Percentiles rank a stretch among this genome's conserved stretches.
phyloP scores from a whole-genome alignment of 2,888 invertebrate species.

The Rhopalosiphum nymphaeae region DNA sequence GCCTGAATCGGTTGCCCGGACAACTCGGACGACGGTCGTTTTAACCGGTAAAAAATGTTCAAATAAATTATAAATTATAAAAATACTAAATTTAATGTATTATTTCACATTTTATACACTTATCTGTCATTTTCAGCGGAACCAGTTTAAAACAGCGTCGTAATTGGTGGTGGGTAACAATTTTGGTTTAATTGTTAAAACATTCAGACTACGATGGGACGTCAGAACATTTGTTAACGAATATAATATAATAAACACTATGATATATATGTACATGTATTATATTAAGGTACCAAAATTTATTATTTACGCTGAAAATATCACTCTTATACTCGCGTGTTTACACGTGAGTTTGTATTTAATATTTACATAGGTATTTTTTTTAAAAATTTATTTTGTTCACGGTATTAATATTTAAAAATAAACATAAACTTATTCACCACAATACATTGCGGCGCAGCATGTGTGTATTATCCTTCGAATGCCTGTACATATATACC shows the following conservation, averaged over 20 bases:
- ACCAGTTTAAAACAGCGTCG: background rate
- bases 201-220: background rate
- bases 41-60: background rate
- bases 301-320: conserved; percentile 13
- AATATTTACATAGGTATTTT: background rate
- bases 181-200: background rate
- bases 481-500: background rate
- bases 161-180: background rate
- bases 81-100: background rate
- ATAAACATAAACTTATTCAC: conserved; percentile 8
- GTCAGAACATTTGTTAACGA: conserved; percentile 4
- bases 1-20: background rate
- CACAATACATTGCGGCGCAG: background rate
- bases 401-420: background rate
- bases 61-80: background rate
- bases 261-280: background rate
- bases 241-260: background rate
- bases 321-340: too few species aligned
- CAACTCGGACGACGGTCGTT: background rate
- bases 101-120: background rate
- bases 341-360: background rate
- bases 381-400: background rate
- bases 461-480: background rate
- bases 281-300: background rate
- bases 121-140: background rate